A percentile compares a stretch with the other conserved stretches of the same genome.
Conservation (phyloP, 2,113 vertebrate species). For the Hiodon tergisus region DNA sequence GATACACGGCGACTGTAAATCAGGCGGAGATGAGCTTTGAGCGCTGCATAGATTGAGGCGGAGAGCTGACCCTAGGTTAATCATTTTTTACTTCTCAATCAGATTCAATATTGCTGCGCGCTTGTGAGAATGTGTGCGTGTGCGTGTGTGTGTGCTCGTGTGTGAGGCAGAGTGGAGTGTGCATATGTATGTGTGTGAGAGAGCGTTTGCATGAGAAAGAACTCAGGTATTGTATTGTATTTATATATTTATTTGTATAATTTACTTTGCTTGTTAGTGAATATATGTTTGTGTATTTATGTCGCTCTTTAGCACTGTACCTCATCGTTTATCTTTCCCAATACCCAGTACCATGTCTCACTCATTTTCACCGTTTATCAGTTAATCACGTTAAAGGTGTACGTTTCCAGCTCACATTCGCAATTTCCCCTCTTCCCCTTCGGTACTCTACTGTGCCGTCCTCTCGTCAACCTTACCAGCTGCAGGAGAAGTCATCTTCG, state of each 20-base stretch:
- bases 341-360: too few relatives aligned
- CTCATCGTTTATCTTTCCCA: too few relatives aligned
- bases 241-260: neutral
- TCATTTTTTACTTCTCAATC: conserved; percentile 94
- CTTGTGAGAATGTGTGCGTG: conserved; percentile 32
- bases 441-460: too few relatives aligned
- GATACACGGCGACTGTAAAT: conserved; percentile 84
- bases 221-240: neutral
- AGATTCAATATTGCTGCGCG: conserved; percentile 69
- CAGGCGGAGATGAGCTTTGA: conserved; percentile 85
- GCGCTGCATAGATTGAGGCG: conserved; percentile 80
- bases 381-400: too few relatives aligned
- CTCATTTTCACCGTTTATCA: too few relatives aligned
- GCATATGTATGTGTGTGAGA: neutral
- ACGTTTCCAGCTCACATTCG: too few relatives aligned
- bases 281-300: too few relatives aligned
- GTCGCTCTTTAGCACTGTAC: too few relatives aligned
- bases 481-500: too few relatives aligned
- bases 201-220: neutral
- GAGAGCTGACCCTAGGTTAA: conserved; percentile 85
- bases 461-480: too few relatives aligned
- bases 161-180: conserved; percentile 21
- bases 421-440: too few relatives aligned
- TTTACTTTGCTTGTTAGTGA: neutral
- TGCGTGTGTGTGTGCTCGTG: conserved; percentile 19